A percentile compares a stretch with the other conserved stretches of the same genome.
These are phyloP conservation scores for Cyprinodon variegatus DNA, from an alignment of 2,113 vertebrate species.

Conservation along the genomic window DNA sequence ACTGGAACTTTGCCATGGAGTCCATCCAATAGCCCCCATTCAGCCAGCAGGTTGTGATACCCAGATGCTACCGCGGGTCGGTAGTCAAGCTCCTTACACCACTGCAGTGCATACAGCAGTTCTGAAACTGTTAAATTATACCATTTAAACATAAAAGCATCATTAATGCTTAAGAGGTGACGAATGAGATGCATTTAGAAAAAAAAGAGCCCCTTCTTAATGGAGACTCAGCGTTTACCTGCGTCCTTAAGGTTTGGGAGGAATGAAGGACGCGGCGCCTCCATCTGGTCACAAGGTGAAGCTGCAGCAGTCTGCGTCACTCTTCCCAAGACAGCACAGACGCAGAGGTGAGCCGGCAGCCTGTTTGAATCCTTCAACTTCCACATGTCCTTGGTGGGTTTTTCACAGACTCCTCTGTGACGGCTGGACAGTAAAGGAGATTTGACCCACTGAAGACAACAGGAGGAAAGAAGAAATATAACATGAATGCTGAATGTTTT, in stretches of 20 bases:
- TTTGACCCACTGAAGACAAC: conserved; percentile 86
- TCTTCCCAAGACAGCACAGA: conserved; percentile 85
- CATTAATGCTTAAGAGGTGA: background rate
- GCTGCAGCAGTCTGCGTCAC: conserved; percentile 75
- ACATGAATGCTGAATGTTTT: conserved; percentile 7
- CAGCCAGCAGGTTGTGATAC: conserved; percentile 82
- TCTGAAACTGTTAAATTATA: conserved; percentile 83
- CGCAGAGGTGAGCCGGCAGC: conserved; percentile 88
- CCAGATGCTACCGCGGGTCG: conserved; percentile 76
- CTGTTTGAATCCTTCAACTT: conserved; percentile 71
- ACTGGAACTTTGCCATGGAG: conserved; percentile 63
- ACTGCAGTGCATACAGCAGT: conserved; percentile 89
- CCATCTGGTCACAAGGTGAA: conserved; percentile 54
- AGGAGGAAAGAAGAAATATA: background rate
- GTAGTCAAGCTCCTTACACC: conserved; percentile 89
- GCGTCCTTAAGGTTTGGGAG: conserved; percentile 54
- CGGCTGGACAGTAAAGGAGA: conserved; percentile 85
- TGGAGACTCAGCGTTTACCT: conserved; percentile 49
- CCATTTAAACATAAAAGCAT: conserved; percentile 4
- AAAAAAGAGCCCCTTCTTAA: background rate
- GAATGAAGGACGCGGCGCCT: conserved; percentile 23
- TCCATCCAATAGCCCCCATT: conserved; percentile 79
- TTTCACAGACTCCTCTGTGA: conserved; percentile 82
- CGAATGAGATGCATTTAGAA: background rate
- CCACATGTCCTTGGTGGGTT: conserved; percentile 75